Conservation (phyloP, 2,113 vertebrate species). For the Erythrocercus mccallii region DNA sequence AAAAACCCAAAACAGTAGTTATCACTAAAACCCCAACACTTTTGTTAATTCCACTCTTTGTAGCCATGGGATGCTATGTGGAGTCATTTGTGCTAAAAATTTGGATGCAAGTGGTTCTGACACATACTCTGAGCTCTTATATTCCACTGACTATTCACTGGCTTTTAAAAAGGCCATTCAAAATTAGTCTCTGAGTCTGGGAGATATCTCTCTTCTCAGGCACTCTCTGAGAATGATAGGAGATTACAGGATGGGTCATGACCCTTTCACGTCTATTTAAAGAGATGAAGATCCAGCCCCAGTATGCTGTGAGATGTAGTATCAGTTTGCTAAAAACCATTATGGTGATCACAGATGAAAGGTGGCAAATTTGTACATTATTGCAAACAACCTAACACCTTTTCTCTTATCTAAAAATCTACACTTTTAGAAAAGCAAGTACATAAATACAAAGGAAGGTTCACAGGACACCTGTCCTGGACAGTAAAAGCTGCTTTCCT, state of each 20-base stretch:
- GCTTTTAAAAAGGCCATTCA: not conserved
- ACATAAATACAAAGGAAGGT: not conserved
- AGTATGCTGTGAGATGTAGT: not conserved
- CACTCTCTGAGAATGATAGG: not conserved
- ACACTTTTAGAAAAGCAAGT: not conserved
- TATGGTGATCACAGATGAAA: not conserved
- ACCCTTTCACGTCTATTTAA: not conserved
- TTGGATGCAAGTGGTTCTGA: not conserved
- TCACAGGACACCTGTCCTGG: not conserved
- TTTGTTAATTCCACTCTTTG: not conserved
- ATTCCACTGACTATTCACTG: not conserved
- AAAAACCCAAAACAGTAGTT: not conserved
- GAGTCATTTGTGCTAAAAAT: rapidly evolving
- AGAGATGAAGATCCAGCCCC: not conserved
- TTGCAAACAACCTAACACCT: not conserved
- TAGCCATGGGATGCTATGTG: not conserved
- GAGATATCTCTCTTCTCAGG: not conserved
- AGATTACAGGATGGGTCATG: not conserved
- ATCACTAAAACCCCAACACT: not conserved
- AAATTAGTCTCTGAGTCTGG: not conserved
- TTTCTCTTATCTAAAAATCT: not conserved
- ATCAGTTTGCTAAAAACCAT: not conserved
- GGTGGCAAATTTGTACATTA: not conserved
- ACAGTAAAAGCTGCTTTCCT: not conserved
- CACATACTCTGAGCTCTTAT: not conserved